Evolutionary conservation across 2,888 invertebrate genomes (phyloP), one percentile per base, ranked within the genome.

Genomic region (Megastigmus dorsalis): DNA sequence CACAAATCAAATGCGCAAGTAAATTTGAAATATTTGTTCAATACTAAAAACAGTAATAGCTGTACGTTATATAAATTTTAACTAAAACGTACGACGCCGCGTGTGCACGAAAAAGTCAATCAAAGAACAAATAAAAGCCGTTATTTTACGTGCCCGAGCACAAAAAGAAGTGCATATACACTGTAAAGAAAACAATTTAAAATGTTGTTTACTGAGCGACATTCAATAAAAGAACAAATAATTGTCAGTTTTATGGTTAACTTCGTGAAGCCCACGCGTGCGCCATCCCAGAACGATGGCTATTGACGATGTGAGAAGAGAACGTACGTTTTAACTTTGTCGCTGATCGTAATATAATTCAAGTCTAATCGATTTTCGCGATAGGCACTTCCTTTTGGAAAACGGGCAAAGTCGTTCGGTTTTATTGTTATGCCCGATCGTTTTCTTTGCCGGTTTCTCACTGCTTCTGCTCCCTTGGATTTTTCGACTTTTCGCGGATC

Each of bases 321-420:
- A 66, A 45, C 72, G 59, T 50, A 65, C 59, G 52, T 72, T 65
- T 72, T 41, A 67, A 67, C 67, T 67, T 67, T 73, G 73, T 67
- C 60, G 60, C 30, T 30, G 62, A 45, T 68, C 74, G 68, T 68
- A 68, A 74, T 63, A 74, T 68, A 68, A 67, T 62, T 74, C 74
- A 68, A 43, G 38, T 63, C 67, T 68, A 74, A 74, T 68, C 74
- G 74, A 74, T 68, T 74, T 45, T 60, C 45, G 48, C 60, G 67
- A 60, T 62, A 43, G 54, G 74, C 13, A 54, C 67, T 67, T 60
- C 62, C 67, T 54, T 60, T 23, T 45, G 36, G 59, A 33, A 45
- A 63, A 54, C 26, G 63, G 50, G 38, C 41, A 33, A 45, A 65
- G 67, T 54, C 69, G 63, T 69, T 74, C 26, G 13, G 50, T 74